Conservation (phyloP, 2,113 vertebrate species). For the Rhombomys opimus region DNA sequence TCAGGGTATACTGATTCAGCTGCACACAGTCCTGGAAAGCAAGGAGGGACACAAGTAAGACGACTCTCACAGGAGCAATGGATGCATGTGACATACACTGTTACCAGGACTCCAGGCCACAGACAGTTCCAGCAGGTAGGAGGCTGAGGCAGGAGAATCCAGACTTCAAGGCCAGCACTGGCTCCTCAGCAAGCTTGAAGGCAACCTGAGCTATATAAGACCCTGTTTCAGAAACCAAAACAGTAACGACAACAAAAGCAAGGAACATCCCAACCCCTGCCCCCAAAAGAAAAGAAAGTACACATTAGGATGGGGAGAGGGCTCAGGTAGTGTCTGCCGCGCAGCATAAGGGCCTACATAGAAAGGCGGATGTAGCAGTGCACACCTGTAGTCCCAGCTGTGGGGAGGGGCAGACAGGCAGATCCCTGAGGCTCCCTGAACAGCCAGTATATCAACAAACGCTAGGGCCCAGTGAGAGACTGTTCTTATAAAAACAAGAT, state of each 20-base stretch:
- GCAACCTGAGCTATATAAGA: not conserved
- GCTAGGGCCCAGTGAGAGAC: not conserved
- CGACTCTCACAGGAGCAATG: not conserved
- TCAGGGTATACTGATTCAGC: slow-evolving; percentile 98
- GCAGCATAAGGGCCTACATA: not conserved
- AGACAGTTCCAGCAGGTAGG: not conserved
- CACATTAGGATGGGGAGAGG: not conserved
- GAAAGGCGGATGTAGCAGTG: not conserved
- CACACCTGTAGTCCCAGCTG: not conserved
- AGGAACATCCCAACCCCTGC: not conserved
- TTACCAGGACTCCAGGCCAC: not conserved
- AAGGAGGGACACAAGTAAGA: slow-evolving; percentile 37
- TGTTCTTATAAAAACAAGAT: not conserved
- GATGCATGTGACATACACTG: not conserved
- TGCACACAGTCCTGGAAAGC: slow-evolving; percentile 95
- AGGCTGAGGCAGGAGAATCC: not conserved
- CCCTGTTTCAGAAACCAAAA: not conserved
- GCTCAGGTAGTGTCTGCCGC: not conserved
- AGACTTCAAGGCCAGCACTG: not conserved
- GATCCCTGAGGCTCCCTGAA: not conserved
- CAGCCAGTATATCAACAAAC: not conserved
- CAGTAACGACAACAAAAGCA: too few relatives aligned
- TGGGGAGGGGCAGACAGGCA: too few relatives aligned
- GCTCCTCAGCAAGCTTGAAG: not conserved
- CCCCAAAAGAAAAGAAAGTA: too few relatives aligned